Base-by-base conservation (phyloP, 2,797 vertebrate genomes). In the Megalops cyprinoides region DNA sequence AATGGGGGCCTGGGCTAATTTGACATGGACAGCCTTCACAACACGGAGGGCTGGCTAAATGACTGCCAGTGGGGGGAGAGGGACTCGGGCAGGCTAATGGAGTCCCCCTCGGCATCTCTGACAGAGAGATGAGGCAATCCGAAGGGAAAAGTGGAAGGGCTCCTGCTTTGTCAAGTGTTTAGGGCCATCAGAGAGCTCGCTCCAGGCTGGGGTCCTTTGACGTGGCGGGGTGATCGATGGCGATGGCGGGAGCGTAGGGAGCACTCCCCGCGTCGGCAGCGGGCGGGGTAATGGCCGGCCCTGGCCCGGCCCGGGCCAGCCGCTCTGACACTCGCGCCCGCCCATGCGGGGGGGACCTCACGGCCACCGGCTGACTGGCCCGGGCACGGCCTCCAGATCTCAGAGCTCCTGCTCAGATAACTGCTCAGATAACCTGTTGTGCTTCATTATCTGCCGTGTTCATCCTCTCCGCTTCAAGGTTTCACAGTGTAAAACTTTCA, bases 1-100 rank as follows among this genome's bases (percentile, higher is more conserved):
- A 96, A 96, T 96, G 92, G 96, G 96, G 96, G 96, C 95, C 94
- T 88, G 91, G 95, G 95, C 95, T 98, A 97, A 99, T 98, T 97
- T 97, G 96, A 97, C 95, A 96, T 96, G 96, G 97, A 96, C 96
- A 96, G 96, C 95, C 95, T 95, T 95, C 93, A 95, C 95, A 93
- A 95, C 91, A 94, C 93, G 91, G 93, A 95, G 91, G 85, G 91
- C 92, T 93, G 87, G 93, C 89, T 96, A 95, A 96, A 95, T 95
- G 94, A 93, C 93, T 94, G 92, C 94, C 93, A 93, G 92, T 89
- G 93, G 90, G 91, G 79, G 91, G 90, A 93, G 91, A 93, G 94
- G 92, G 94, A 42, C 92, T 92, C 90, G 94, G 94, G 93, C 86
- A 92, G 95, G 93, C 95, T 96, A 97, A 97, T 97, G 95, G 96